Base-by-base conservation (phyloP, 2,888 invertebrate species). In the Pardosa pseudoannulata region DNA sequence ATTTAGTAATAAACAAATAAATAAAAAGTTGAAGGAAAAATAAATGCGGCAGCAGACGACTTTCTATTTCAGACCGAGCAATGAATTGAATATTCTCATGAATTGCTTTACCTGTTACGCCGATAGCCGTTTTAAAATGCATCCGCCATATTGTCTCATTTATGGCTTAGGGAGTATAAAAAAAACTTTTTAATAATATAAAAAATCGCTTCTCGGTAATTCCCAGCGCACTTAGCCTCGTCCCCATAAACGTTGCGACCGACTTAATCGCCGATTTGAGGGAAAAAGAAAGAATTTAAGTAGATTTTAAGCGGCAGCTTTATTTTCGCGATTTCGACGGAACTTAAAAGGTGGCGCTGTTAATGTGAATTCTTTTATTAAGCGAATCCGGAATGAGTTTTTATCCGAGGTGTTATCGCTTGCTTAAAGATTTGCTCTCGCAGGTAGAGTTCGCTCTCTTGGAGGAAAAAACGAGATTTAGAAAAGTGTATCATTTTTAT, bases 201-300 rank as follows among this genome's bases (percentile, higher is more conserved):
- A 70, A 70, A 70, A 70, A 41, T 41, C 28, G 28, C 41, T 70
- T 41, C 28, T 70, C 27, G 28, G 70, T 41, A 70, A 70, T 70
- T 62, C 39, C 62, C 50, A n/a, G 36, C 31, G 71, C 64, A 62
- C 71, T 71, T 71, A 39, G 79, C 27, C 29, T 36, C 64, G 32
- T n/a, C 36, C 9, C 79, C 79, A 79, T 71, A 71, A 79, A 79
- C 79, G 70, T 13, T 27, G 62, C 70, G 36, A 56, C 32, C 62
- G 28, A 56, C 62, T 79, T 79, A 79, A 79, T 79, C 79, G 71
- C 41, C 79, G 71, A 79, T 79, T 79, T 71, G 64, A 23, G 56
- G 79, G 29, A 72, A 65, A 80, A 72, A 64, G 73, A 19, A 73
- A 23, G 56, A 56, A 67, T 73, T 72, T 80, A 80, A 80, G 67